Percentiles rank a stretch among this genome's conserved stretches.
Evolutionary conservation across 2,888 invertebrate species (phyloP).

Genomic region (Bellardia pandia): DNA sequence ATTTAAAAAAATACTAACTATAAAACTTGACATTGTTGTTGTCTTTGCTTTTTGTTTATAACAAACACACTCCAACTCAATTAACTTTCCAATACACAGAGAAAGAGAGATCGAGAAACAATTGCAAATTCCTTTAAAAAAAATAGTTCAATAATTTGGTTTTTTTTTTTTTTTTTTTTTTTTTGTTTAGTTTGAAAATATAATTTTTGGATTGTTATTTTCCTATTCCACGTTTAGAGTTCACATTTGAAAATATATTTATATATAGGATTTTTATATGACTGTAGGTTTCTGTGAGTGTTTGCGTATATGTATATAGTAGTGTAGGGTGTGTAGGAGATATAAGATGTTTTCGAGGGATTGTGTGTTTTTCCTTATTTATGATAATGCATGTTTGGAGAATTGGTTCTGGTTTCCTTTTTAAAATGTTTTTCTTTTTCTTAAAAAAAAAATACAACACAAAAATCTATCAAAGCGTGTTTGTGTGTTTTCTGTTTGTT

Average conservation of each 20-base stretch:
- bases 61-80: not conserved
- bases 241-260: conserved; percentile 63
- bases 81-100: not conserved
- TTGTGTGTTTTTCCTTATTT: conserved; percentile 13
- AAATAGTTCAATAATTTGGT: conserved; percentile 38
- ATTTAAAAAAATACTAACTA: conserved; percentile 35
- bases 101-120: not conserved
- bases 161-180: conserved; percentile 32
- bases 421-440: not conserved
- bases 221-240: conserved; percentile 52
- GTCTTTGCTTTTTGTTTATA: not conserved
- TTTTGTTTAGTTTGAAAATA: conserved; percentile 46
- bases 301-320: conserved; percentile 3
- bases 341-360: conserved; percentile 19
- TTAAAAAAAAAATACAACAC: conserved; percentile 49
- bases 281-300: not conserved
- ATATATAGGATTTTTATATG: conserved; percentile 2
- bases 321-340: not conserved
- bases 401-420: conserved; percentile 55
- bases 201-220: conserved; percentile 57
- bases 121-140: conserved; percentile 16
- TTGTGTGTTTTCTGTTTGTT: conserved; percentile 38
- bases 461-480: conserved; percentile 55
- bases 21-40: conserved; percentile 24
- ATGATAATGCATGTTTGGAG: conserved; percentile 62